These are phyloP conservation scores for Danio kyathit DNA, from an alignment of 2,797 vertebrate genomes.

Conservation along the genomic window DNA sequence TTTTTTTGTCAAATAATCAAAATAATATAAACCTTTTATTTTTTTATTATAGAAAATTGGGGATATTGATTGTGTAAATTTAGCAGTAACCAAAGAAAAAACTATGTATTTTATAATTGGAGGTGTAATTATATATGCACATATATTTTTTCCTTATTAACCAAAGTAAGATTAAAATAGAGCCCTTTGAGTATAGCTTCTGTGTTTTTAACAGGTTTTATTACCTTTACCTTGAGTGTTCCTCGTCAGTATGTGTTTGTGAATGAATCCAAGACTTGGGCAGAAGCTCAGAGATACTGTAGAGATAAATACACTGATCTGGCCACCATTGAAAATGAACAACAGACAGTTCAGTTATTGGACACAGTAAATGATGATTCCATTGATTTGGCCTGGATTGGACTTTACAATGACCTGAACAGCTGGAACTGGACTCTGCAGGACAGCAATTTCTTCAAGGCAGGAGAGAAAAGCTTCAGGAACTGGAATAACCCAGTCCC, in stretches of 20 bases:
- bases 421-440: conserved; percentile 63
- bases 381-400: conserved; percentile 58
- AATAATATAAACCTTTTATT: too few relatives aligned
- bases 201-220: neutral
- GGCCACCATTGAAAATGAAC: neutral
- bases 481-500: conserved; percentile 30
- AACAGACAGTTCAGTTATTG: conserved; percentile 10
- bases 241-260: neutral
- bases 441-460: conserved; percentile 4
- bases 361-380: neutral
- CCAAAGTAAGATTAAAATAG: too few relatives aligned
- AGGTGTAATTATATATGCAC: too few relatives aligned
- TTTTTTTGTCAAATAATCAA: too few relatives aligned
- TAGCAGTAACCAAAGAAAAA: too few relatives aligned
- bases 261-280: neutral
- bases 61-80: too few relatives aligned
- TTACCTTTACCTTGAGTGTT: neutral
- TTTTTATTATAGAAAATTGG: too few relatives aligned
- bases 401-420: conserved; percentile 55
- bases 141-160: too few relatives aligned
- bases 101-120: too few relatives aligned
- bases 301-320: neutral
- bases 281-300: neutral
- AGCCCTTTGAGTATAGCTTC: too few relatives aligned
- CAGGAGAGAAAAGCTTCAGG: neutral